phyloP scores from a whole-genome alignment of 1,140 invertebrate species.

The Chlorops oryzae region DNA sequence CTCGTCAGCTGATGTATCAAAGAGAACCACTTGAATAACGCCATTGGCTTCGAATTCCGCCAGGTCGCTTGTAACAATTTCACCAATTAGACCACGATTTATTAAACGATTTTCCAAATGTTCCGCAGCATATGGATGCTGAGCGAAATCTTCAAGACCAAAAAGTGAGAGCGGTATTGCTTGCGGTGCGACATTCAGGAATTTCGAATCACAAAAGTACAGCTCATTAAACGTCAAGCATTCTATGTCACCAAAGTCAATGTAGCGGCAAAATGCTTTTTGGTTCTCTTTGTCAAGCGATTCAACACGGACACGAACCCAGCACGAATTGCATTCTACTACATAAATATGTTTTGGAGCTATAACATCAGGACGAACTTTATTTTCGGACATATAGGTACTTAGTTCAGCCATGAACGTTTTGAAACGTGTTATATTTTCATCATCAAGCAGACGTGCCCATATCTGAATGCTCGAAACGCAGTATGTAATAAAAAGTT shows the following conservation, averaged over 20 bases:
- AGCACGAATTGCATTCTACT: constrained; percentile 32
- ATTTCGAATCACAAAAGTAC: constrained; percentile 25
- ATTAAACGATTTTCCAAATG: constrained; percentile 26
- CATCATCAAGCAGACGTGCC: constrained; percentile 32
- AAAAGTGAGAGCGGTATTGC: constrained; percentile 40
- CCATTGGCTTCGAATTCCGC: constrained; percentile 21
- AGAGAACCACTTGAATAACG: constrained; percentile 38
- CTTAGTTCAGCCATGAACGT: constrained; percentile 31
- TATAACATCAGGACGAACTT: constrained; percentile 12
- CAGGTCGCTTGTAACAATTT: constrained; percentile 34
- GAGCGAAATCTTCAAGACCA: constrained; percentile 43
- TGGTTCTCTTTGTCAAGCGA: constrained; percentile 23
- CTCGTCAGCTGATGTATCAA: constrained; percentile 41
- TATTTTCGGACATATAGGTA: constrained; percentile 22
- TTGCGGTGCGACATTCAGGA: constrained; percentile 34
- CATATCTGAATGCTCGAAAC: constrained; percentile 38
- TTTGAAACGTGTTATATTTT: constrained; percentile 35
- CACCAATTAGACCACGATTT: constrained; percentile 33
- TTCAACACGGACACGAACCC: constrained; percentile 40
- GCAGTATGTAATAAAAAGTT: constrained; percentile 38
- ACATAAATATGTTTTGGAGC: constrained; percentile 28
- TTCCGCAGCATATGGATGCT: constrained; percentile 32
- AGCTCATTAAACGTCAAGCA: constrained; percentile 24
- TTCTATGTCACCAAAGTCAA: constrained; percentile 41
- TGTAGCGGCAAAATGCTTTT: constrained; percentile 34